Conservation (phyloP, 1,140 invertebrate species). For the Meloidogyne floridensis region DNA sequence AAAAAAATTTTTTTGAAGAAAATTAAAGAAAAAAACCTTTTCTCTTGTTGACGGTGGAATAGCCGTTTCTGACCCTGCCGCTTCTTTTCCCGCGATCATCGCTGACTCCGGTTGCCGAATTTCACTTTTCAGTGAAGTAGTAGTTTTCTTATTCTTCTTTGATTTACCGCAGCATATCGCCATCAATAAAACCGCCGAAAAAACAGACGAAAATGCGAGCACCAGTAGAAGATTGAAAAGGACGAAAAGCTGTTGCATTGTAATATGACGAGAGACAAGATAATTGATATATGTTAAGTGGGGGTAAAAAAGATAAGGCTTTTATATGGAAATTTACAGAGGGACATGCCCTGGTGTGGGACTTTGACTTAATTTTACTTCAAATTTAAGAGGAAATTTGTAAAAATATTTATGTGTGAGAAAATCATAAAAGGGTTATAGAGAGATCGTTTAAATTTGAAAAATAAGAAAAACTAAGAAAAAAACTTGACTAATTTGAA, state of each 20-base stretch:
- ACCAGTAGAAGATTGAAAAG: background rate
- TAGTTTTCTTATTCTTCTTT: background rate
- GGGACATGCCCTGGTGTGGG: too few relatives aligned
- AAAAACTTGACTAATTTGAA: background rate
- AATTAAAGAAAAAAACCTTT: background rate
- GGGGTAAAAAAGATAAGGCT: background rate
- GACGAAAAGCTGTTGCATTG: background rate
- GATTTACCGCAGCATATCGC: background rate
- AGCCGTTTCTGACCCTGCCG: background rate
- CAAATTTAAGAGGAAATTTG: background rate
- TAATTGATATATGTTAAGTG: background rate
- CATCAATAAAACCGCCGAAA: background rate
- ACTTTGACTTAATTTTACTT: too few relatives aligned
- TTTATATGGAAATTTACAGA: background rate
- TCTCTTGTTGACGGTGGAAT: background rate
- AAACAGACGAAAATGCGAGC: background rate
- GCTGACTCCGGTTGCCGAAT: background rate
- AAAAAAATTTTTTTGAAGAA: background rate
- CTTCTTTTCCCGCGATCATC: background rate
- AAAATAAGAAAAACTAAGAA: conserved; percentile 1
- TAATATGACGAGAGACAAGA: background rate
- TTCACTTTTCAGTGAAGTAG: background rate
- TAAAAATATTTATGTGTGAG: background rate
- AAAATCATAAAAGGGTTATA: background rate
- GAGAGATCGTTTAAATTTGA: background rate